Base-by-base conservation (phyloP, 1,140 invertebrate species). In the Araneus ventricosus region DNA sequence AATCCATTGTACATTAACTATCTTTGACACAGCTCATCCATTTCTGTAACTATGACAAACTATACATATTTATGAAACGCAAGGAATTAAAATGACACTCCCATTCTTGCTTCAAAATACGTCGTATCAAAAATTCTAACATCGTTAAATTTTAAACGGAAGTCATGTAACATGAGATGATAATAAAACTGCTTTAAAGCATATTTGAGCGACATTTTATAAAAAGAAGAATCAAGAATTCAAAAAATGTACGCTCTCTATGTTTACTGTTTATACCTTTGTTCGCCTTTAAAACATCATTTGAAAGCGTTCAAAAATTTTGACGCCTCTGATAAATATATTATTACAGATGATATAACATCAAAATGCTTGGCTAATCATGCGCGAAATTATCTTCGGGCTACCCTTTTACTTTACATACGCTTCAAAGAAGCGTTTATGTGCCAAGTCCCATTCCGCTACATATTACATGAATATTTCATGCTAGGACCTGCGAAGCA, bases 391-490 rank as follows among this genome's bases (percentile, higher is more conserved):
- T 92, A 92, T 59, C 82, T 92, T 34, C 27, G 30, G 59, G 24
- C 30, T 85, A 86, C 82, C 61, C 82, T 70, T 70, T 84, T 63
- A 82, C 61, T 86, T 85, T 92, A 82, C 90, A 92, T 86, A 92
- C 63, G 82, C 90, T 85, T 86, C 80, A 52, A 70, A 70, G 80
- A 92, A 92, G 79, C 90, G 90, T 92, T 92, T 92, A 92, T 92
- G 80, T 85, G 90, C 90, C 22, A 85, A 92, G 80, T 85, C 90
- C 59, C 79, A 91, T 91, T 91, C 57, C 57, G 52, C 61, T 30
- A 45, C 39, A 92, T 92, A 92, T 92, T 85, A 92, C 82, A 92
- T 92, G 90, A 92, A 92, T 92, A 92, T 92, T 92, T 92, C 90
- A 92, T 92, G 90, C 59, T 92, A 86, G 90, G 34, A 61, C n/a